Conservation (phyloP, 2,888 invertebrate species). For the Mesorhabditis sp. region DNA sequence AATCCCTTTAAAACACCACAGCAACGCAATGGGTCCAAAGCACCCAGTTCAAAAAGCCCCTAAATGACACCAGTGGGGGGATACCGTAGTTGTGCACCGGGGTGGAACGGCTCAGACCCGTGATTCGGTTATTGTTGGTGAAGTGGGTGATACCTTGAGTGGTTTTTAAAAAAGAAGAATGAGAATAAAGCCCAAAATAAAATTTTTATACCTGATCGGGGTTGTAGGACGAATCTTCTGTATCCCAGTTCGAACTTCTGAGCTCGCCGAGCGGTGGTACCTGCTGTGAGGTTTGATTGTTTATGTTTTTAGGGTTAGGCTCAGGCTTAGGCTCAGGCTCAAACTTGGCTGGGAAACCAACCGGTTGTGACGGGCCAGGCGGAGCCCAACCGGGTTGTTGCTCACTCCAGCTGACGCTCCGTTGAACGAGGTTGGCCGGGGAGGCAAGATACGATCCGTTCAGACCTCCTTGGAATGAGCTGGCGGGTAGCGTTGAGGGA, state of each 20-base stretch:
- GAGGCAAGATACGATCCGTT: conserved; percentile 25
- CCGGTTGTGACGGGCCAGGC: background rate
- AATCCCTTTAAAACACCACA: background rate
- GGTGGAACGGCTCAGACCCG: background rate
- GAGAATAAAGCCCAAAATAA: background rate
- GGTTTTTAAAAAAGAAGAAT: background rate
- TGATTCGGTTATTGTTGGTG: background rate
- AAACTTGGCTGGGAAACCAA: background rate
- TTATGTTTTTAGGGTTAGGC: too few relatives aligned
- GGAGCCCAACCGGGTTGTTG: conserved; percentile 15
- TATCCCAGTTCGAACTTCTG: conserved; percentile 1
- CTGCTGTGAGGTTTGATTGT: background rate
- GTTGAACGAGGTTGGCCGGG: conserved; percentile 23
- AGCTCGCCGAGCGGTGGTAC: conserved; percentile 5
- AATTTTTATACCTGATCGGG: background rate
- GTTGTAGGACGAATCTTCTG: conserved; percentile 1
- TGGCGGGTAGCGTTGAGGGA: conserved; percentile 39
- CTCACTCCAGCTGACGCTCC: conserved; percentile 34
- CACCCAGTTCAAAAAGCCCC: background rate
- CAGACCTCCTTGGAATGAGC: conserved; percentile 22
- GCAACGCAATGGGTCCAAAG: background rate
- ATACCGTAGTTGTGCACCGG: background rate
- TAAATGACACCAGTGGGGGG: background rate
- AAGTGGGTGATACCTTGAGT: background rate
- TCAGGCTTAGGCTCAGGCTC: too few relatives aligned